phyloP scores from a whole-genome alignment of 2,113 vertebrate species.

The Raphicerus campestris region DNA sequence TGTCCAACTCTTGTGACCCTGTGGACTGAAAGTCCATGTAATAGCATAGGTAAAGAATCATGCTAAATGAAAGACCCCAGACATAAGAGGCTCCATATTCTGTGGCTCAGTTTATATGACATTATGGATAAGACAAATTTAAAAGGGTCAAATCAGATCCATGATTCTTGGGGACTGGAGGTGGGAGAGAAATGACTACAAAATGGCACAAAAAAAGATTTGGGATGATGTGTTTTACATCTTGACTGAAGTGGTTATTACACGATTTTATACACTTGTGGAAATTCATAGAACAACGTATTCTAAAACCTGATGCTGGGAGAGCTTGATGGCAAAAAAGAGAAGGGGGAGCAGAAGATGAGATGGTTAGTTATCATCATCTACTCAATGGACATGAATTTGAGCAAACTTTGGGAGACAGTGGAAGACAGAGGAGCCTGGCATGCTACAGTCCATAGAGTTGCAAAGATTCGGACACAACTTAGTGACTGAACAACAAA shows the following conservation, averaged over 20 bases:
- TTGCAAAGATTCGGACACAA: rapidly evolving
- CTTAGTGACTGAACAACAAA: neutral
- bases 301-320: neutral
- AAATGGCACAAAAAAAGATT: neutral
- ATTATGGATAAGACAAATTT: neutral
- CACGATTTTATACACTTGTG: neutral
- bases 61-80: neutral
- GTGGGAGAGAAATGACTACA: neutral
- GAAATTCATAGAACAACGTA: neutral
- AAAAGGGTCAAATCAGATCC: neutral
- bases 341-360: neutral
- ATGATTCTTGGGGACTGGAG: neutral
- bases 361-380: neutral
- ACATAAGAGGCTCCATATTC: neutral
- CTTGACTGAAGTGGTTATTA: neutral
- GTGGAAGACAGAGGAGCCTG: neutral
- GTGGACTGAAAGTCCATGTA: neutral
- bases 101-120: neutral
- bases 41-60: neutral
- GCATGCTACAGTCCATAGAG: neutral
- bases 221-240: neutral
- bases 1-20: neutral
- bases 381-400: neutral
- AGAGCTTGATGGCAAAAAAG: neutral
- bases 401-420: neutral